A percentile compares a stretch with the other conserved stretches of the same genome.
Evolutionary conservation across 2,113 vertebrate genomes (phyloP).

Genomic region (Indicator maculatus): DNA sequence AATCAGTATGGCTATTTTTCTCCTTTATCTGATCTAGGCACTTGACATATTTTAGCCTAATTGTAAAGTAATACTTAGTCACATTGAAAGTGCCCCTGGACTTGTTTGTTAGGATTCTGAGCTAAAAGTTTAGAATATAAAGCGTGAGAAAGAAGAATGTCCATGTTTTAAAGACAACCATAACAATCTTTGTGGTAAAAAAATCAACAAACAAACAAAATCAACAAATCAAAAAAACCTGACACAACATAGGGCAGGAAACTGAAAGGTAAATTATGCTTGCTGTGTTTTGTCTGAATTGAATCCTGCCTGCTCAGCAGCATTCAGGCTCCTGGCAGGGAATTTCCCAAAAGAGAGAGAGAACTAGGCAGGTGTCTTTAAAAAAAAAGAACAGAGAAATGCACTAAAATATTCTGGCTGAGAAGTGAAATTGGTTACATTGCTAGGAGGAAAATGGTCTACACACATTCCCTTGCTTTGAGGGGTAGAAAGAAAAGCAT

Average conservation of each 20-base stretch:
- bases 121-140: not conserved
- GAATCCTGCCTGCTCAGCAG: constrained; percentile 35
- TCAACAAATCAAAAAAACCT: not conserved
- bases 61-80: not conserved
- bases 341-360: constrained; percentile 18
- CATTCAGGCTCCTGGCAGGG: constrained; percentile 40
- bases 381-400: constrained; percentile 14
- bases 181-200: not conserved
- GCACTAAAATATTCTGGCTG: constrained; percentile 16
- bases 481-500: not conserved
- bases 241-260: not conserved
- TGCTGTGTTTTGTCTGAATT: constrained; percentile 44
- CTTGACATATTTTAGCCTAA: not conserved
- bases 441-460: not conserved
- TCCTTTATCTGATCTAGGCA: not conserved
- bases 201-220: not conserved
- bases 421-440: constrained; percentile 49
- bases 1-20: not conserved
- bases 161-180: not conserved
- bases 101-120: not conserved
- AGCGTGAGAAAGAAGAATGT: not conserved
- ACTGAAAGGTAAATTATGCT: constrained; percentile 44
- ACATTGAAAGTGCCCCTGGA: not conserved
- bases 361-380: constrained; percentile 6
- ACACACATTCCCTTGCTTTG: not conserved